Conservation (phyloP, 2,888 invertebrate genomes). For the Nomada fucata region DNA sequence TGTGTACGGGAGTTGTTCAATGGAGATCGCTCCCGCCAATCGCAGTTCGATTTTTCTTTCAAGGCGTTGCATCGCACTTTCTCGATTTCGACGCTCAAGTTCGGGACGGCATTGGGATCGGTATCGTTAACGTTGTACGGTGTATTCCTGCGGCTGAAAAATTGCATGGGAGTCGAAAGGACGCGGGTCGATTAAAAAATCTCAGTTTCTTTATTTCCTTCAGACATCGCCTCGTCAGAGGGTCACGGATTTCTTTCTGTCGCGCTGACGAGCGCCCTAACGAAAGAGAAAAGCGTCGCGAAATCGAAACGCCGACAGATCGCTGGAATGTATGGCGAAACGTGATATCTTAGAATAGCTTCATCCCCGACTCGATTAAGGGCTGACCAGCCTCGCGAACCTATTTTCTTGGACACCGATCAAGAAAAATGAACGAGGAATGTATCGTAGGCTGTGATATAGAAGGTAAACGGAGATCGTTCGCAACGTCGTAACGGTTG, state of each 20-base stretch:
- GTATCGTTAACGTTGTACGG: too few relatives aligned
- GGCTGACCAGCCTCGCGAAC: not conserved
- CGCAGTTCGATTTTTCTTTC: slow-evolving; percentile 34
- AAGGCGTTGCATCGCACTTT: slow-evolving; percentile 6
- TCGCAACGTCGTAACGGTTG: too few relatives aligned
- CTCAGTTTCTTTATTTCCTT: slow-evolving; percentile 67
- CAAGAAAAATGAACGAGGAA: not conserved
- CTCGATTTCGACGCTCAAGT: slow-evolving; percentile 29
- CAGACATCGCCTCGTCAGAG: slow-evolving; percentile 43
- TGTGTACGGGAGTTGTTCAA: not conserved
- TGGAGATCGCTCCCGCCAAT: slow-evolving; percentile 47
- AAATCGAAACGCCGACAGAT: slow-evolving; percentile 52
- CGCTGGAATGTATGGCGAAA: slow-evolving; percentile 70
- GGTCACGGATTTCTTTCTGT: slow-evolving; percentile 50
- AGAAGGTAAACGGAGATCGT: too few relatives aligned
- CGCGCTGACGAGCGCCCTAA: slow-evolving; percentile 47
- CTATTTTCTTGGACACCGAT: not conserved
- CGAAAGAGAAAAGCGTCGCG: slow-evolving; percentile 44
- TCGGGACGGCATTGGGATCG: not conserved
- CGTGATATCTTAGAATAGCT: slow-evolving; percentile 4
- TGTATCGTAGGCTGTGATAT: too few relatives aligned
- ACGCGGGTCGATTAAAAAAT: slow-evolving; percentile 60
- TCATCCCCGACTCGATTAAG: slow-evolving; percentile 34
- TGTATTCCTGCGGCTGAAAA: not conserved
- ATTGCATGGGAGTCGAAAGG: slow-evolving; percentile 45